Base-by-base conservation (phyloP, 2,888 invertebrate genomes). In the Cotesia congregata region DNA sequence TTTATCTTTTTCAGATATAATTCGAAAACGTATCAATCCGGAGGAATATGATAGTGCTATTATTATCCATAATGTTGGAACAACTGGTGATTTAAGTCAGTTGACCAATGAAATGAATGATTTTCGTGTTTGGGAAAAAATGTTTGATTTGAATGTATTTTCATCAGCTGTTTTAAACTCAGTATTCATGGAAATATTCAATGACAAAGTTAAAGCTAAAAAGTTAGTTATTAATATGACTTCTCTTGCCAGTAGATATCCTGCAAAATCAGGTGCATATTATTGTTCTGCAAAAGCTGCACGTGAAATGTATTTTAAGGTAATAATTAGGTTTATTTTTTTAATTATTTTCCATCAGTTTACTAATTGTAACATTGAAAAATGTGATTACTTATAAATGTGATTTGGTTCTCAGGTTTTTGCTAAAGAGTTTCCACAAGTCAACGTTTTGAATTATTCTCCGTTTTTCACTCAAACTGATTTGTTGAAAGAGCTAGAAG, bases 391-490 rank as follows among this genome's bases (percentile, higher is more conserved):
- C 30, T 30, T 3, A 30, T 0, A 30, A 61, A 17, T 68, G 60
- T 38, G 67, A 73, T 72, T 69, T 71, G 75, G 72, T 41, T 65
- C 40, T 9, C 77, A 90, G 89, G 89, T 95, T 1, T 90, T 98
- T 74, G 96, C 97, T 0, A 90, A 92, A 73, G 98, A 98, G 90
- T 94, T 95, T 84, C 92, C 93, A 9, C 89, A 93, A 60, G 88
- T 95, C 0, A 90, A 93, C 79, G 95, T 98, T 9, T 88, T 98
- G 67, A 98, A 94, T 89, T 98, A 98, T 90, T 94, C 97, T 0
- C 98, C 98, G 0, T 98, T 98, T 12, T 97, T 97, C 0, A 95
- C 98, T 1, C 93, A 96, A 82, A 98, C 98, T 0, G 94, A 95
- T 74, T 98, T 98, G 98, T 93, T 95, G 73, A 90, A 93, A 69